A percentile compares a stretch with the other conserved stretches of the same genome.
These are phyloP conservation scores for Nasonia giraulti DNA, from an alignment of 1,140 invertebrate species.

Conservation along the genomic window DNA sequence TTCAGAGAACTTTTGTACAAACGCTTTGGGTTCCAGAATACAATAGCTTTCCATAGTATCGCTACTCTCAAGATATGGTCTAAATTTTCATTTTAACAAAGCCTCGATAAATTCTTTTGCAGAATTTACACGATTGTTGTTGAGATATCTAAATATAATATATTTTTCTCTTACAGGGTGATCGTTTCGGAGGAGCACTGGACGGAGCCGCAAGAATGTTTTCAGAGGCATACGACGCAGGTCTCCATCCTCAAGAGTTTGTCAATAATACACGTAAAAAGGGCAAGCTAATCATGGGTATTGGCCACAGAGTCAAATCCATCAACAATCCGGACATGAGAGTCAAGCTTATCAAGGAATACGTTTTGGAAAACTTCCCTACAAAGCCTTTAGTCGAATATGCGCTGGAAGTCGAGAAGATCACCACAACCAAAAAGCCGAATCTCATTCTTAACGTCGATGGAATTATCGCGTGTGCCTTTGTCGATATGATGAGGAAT, in stretches of 20 bases:
- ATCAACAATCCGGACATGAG: constrained; percentile 99
- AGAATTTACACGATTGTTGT: too few species aligned
- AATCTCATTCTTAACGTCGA: constrained; percentile 99
- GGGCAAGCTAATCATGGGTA: constrained; percentile 99
- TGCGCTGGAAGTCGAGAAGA: constrained; percentile 98
- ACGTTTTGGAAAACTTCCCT: constrained; percentile 94
- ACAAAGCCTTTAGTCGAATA: constrained; percentile 94
- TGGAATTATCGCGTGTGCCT: constrained; percentile 97
- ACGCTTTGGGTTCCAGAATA: too few species aligned
- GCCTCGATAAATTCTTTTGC: too few species aligned
- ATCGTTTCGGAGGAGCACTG: constrained; percentile 98
- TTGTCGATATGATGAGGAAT: constrained; percentile 96
- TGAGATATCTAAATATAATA: neutral
- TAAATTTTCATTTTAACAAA: too few species aligned
- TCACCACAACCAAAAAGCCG: constrained; percentile 99
- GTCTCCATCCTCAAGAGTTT: constrained; percentile 97
- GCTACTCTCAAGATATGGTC: too few species aligned
- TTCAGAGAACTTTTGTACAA: too few species aligned
- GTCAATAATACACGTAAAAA: constrained; percentile 98
- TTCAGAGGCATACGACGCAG: constrained; percentile 94
- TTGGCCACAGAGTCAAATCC: constrained; percentile 98
- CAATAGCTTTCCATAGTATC: too few species aligned
- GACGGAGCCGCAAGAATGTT: constrained; percentile 98
- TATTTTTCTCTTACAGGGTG: constrained; percentile 80
- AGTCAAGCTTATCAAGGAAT: constrained; percentile 97